Conservation (phyloP, 37 sponge, comb jelly and placozoan species). For the Haliclona indistincta region DNA sequence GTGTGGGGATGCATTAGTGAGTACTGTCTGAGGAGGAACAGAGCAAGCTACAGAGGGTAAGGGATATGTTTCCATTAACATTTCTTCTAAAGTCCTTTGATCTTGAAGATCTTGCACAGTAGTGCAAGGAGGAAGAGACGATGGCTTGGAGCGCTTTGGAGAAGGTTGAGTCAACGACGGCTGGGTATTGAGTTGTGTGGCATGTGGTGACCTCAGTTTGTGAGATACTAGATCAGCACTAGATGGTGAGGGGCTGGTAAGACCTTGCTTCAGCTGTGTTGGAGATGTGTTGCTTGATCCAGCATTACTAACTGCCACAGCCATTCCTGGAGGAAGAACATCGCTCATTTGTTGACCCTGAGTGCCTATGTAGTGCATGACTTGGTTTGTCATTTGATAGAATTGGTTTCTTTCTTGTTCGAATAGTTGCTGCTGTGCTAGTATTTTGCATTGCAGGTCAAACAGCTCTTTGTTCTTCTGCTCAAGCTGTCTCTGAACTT, state of each 20-base stretch:
- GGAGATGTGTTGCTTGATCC: background rate
- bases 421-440: constrained; percentile 58
- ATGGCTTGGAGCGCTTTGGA: too few species aligned
- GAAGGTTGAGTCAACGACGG: too few species aligned
- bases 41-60: background rate
- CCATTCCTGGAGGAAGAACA: background rate
- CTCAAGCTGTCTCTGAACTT: constrained; percentile 38
- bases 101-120: too few species aligned
- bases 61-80: too few species aligned
- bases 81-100: too few species aligned
- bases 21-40: background rate
- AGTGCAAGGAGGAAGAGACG: too few species aligned
- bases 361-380: constrained; percentile 40
- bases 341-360: background rate
- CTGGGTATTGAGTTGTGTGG: too few species aligned
- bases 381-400: constrained; percentile 28
- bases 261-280: background rate
- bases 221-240: too few species aligned
- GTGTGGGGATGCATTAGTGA: background rate
- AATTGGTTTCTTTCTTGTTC: constrained; percentile 64
- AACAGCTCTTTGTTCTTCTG: constrained; percentile 56
- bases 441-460: constrained; percentile 32
- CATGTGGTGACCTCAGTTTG: too few species aligned
- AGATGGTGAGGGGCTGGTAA: too few species aligned
- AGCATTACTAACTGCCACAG: background rate